phyloP scores from a whole-genome alignment of 2,113 vertebrate genomes.

The Pyrgilauda ruficollis region DNA sequence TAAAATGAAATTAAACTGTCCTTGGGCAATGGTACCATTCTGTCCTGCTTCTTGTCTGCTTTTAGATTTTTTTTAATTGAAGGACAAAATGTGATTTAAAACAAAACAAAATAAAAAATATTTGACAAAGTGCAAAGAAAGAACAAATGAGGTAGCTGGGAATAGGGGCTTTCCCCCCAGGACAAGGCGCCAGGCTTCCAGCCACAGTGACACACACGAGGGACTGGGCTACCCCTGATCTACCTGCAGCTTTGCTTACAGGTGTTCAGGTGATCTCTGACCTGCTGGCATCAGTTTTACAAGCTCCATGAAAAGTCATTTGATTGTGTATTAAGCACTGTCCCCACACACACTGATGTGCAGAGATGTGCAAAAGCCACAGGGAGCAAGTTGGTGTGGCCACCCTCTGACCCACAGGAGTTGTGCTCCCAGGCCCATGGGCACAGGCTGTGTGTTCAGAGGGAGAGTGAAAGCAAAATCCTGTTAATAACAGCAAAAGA shows the following conservation, averaged over 20 bases:
- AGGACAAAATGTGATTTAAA: conserved; percentile 38
- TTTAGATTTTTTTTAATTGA: conserved; percentile 48
- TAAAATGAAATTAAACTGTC: conserved; percentile 50
- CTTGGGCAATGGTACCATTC: conserved; percentile 46
- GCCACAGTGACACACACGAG: not conserved
- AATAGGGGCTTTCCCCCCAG: not conserved
- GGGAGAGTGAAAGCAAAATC: not conserved
- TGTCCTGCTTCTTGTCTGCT: conserved; percentile 31
- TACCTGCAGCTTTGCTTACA: not conserved
- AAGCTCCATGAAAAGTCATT: not conserved
- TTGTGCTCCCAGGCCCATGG: rapidly evolving
- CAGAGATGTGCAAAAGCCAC: not conserved
- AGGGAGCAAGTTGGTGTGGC: not conserved
- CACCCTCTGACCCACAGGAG: not conserved
- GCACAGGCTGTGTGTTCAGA: not conserved
- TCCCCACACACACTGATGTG: not conserved
- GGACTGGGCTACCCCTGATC: not conserved
- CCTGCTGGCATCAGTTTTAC: not conserved
- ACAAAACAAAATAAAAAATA: not conserved
- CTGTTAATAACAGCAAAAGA: not conserved
- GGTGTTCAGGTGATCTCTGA: not conserved
- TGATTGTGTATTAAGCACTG: not conserved
- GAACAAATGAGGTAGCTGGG: conserved; percentile 58
- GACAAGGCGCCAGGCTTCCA: not conserved
- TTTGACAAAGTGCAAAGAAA: conserved; percentile 37